These are phyloP conservation scores for Itoplectis maculator DNA, from an alignment of 2,888 invertebrate genomes.

Conservation along the genomic window DNA sequence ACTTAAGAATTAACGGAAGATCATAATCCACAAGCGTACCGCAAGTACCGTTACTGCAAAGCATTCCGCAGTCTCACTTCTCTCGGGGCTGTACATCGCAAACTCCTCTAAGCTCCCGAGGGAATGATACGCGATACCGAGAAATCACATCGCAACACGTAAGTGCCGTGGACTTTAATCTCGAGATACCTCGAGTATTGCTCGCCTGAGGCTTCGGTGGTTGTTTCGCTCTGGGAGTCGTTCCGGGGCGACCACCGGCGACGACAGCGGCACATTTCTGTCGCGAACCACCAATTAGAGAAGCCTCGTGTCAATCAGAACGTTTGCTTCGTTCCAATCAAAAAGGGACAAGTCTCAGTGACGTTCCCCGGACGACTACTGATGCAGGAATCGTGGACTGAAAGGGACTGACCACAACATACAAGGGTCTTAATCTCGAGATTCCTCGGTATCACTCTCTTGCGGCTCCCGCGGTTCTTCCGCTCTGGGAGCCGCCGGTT, in stretches of 20 bases:
- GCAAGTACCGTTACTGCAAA: slow-evolving; percentile 24
- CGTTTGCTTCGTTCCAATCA: slow-evolving; percentile 76
- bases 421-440: slow-evolving; percentile 70
- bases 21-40: slow-evolving; percentile 16
- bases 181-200: slow-evolving; percentile 79
- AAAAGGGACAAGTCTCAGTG: slow-evolving; percentile 76
- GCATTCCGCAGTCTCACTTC: slow-evolving; percentile 27
- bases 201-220: slow-evolving; percentile 77
- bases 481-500: slow-evolving; percentile 62
- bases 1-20: slow-evolving; percentile 54
- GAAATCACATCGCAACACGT: slow-evolving; percentile 7
- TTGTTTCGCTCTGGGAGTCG: slow-evolving; percentile 71
- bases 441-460: slow-evolving; percentile 80
- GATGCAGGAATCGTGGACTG: background rate
- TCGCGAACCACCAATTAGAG: slow-evolving; percentile 88
- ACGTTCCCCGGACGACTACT: no score
- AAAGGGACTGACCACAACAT: no score
- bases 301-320: slow-evolving; percentile 85
- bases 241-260: slow-evolving; percentile 43
- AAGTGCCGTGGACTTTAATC: slow-evolving; percentile 29
- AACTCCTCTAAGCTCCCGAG: slow-evolving; percentile 11
- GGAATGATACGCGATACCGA: slow-evolving; percentile 2
- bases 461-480: slow-evolving; percentile 76
- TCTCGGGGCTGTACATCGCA: slow-evolving; percentile 21
- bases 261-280: slow-evolving; percentile 64